A percentile compares a stretch with the other conserved stretches of the same genome.
phyloP scores from a whole-genome alignment of 2,797 vertebrate species.

The Bothrops alternatus region DNA sequence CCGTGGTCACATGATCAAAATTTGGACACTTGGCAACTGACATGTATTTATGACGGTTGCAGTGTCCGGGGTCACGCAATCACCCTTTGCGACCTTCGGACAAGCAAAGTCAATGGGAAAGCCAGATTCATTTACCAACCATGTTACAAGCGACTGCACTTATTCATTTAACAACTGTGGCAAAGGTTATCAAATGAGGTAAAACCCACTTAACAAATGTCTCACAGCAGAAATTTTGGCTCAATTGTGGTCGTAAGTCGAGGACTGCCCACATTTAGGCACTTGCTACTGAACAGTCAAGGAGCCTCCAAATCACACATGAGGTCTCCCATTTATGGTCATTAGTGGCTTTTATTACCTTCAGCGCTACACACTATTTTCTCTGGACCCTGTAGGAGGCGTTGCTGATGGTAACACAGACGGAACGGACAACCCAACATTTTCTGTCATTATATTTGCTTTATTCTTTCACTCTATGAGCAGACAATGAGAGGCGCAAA shows the following conservation, averaged over 20 bases:
- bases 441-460: neutral
- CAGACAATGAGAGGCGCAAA: neutral
- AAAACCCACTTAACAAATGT: neutral
- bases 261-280: neutral
- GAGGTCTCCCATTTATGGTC: neutral
- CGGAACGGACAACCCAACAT: neutral
- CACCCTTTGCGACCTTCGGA: neutral
- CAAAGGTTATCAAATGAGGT: neutral
- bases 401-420: neutral
- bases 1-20: neutral
- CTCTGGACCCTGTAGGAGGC: neutral
- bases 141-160: neutral
- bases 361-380: neutral
- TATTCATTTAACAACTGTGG: neutral
- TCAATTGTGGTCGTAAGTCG: neutral
- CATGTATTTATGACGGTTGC: neutral
- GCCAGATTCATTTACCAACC: neutral
- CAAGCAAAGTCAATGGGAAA: neutral
- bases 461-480: neutral
- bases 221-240: neutral
- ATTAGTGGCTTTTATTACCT: neutral
- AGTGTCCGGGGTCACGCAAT: neutral
- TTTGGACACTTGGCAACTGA: neutral
- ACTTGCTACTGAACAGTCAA: neutral
- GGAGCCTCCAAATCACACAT: neutral